phyloP scores from a whole-genome alignment of 2,113 vertebrate genomes.

The Caloenas nicobarica region DNA sequence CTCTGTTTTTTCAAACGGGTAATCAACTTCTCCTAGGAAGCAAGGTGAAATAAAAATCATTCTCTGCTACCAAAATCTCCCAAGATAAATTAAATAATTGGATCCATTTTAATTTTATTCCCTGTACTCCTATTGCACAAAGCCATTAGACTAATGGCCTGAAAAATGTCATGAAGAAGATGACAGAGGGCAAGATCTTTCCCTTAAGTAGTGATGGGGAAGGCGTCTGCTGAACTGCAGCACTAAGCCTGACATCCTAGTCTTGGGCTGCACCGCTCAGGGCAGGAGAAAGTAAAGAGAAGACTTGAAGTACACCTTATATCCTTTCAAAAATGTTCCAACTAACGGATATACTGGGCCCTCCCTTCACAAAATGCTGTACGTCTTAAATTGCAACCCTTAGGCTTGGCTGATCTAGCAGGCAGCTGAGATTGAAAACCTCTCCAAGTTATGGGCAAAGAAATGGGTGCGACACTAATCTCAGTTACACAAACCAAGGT shows the following conservation, averaged over 20 bases:
- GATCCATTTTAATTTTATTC: conserved; percentile 24
- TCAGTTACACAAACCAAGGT: not conserved
- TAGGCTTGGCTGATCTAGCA: not conserved
- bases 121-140: not conserved
- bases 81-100: conserved; percentile 18
- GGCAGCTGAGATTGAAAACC: not conserved
- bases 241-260: not conserved
- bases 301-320: not conserved
- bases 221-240: not conserved
- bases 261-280: not conserved
- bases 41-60: conserved; percentile 32
- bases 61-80: not conserved
- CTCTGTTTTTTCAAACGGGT: not conserved
- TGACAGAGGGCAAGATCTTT: not conserved
- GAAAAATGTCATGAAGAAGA: not conserved
- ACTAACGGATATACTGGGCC: accelerated
- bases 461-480: not conserved
- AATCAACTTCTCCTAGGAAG: not conserved
- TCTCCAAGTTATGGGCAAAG: not conserved
- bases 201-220: not conserved
- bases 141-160: conserved; percentile 26
- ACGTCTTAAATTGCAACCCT: not conserved
- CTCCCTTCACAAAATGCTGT: not conserved
- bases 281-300: not conserved
- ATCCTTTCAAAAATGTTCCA: not conserved